A percentile compares a stretch with the other conserved stretches of the same genome.
phyloP scores from a whole-genome alignment of 1,140 invertebrate genomes.

The Acromyrmex heyeri region DNA sequence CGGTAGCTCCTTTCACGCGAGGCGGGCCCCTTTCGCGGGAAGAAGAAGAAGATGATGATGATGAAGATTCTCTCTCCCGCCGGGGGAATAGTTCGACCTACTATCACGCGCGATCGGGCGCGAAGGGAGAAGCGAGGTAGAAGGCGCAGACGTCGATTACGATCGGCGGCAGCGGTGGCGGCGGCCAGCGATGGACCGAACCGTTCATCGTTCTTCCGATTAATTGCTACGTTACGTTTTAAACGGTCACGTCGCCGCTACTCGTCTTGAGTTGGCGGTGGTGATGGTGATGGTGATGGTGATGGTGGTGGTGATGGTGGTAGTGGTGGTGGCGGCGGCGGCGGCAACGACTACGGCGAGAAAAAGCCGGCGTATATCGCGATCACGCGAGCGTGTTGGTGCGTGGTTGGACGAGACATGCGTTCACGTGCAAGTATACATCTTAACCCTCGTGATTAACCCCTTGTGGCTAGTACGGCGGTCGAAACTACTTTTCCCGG shows the following conservation, averaged over 20 bases:
- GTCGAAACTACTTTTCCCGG: slow-evolving; percentile 17
- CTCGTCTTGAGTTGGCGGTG: slow-evolving; percentile 23
- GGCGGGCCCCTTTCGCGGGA: slow-evolving; percentile 13
- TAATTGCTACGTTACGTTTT: slow-evolving; percentile 72
- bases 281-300: no score
- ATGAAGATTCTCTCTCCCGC: slow-evolving; percentile 41
- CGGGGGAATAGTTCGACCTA: slow-evolving; percentile 52
- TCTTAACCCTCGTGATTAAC: slow-evolving; percentile 46
- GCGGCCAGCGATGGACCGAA: slow-evolving; percentile 35
- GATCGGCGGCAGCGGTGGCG: slow-evolving; percentile 16
- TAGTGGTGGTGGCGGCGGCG: not conserved
- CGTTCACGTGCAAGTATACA: slow-evolving; percentile 2
- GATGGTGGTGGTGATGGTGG: no score
- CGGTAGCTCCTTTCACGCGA: slow-evolving; percentile 63
- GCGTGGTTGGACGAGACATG: not conserved
- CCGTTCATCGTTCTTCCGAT: slow-evolving; percentile 62
- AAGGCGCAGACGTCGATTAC: slow-evolving; percentile 59
- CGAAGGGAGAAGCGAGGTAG: slow-evolving; percentile 28
- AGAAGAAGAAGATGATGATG: slow-evolving; percentile 22
- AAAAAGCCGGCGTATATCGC: slow-evolving; percentile 24
- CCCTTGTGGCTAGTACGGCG: not conserved
- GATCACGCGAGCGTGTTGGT: slow-evolving; percentile 8
- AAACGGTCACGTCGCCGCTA: slow-evolving; percentile 64
- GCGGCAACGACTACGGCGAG: slow-evolving; percentile 1
- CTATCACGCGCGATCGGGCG: slow-evolving; percentile 50